A percentile compares a stretch with the other conserved stretches of the same genome.
These are phyloP conservation scores for Pocillopora damicornis DNA, from an alignment of 64 coral and sea anemone species.

Conservation along the genomic window DNA sequence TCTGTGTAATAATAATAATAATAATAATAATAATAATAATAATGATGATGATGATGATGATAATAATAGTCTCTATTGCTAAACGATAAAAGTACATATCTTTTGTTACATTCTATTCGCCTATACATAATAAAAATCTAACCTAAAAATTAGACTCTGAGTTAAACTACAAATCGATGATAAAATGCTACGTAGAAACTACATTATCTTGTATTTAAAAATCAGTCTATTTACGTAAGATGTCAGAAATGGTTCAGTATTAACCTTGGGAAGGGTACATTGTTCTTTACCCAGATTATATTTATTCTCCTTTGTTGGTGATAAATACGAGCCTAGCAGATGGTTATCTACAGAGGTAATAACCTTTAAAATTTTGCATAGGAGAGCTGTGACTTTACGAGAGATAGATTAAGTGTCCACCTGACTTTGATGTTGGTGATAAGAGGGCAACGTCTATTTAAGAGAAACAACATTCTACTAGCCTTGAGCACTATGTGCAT, in stretches of 20 bases:
- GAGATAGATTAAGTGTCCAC: not conserved
- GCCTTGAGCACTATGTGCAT: not conserved
- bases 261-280: not conserved
- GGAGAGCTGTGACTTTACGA: conserved; percentile 19
- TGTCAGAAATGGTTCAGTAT: not conserved
- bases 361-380: conserved; percentile 6
- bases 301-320: no score
- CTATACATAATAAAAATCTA: not conserved
- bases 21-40: not conserved
- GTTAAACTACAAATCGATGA: conserved; percentile 2
- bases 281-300: no score
- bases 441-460: conserved; percentile 11
- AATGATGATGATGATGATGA: not conserved
- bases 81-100: conserved; percentile 25
- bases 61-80: not conserved
- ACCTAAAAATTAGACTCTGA: not conserved
- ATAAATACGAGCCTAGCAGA: no score
- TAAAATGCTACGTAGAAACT: not conserved
- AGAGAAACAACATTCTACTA: conserved; percentile 8
- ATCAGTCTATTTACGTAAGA: conserved; percentile 3
- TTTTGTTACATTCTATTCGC: not conserved
- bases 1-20: not conserved
- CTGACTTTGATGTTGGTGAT: conserved; percentile 21
- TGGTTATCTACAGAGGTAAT: no score
- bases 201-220: conserved; percentile 9